phyloP scores from a whole-genome alignment of 35 echinoderm and acorn worm species.

The Ptychodera flava region DNA sequence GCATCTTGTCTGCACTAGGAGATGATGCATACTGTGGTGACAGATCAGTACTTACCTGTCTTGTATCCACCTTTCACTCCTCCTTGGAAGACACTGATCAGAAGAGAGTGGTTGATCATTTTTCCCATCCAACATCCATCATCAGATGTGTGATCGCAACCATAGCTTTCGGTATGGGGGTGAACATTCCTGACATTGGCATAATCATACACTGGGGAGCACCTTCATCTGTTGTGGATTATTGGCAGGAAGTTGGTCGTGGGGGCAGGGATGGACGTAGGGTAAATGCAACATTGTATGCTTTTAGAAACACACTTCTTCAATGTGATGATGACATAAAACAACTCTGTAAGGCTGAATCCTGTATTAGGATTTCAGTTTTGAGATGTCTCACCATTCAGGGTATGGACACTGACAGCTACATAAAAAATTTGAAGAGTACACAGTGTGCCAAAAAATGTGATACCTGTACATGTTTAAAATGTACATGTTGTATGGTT shows the following conservation, averaged over 20 bases:
- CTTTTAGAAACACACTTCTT: too few species aligned
- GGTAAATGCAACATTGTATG: too few species aligned
- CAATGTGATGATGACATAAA: not conserved
- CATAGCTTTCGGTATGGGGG: slow-evolving; percentile 13
- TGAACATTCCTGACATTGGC: not conserved
- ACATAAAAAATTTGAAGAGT: too few species aligned
- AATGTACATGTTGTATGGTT: too few species aligned
- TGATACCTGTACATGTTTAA: too few species aligned
- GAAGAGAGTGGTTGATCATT: too few species aligned
- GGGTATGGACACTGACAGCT: not conserved
- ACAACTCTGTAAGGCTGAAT: not conserved
- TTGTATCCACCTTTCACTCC: too few species aligned
- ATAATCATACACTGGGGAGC: not conserved
- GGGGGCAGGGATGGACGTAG: slow-evolving; percentile 6
- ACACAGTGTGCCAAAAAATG: too few species aligned
- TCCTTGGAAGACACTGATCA: too few species aligned
- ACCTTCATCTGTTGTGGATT: not conserved
- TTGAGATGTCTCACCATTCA: not conserved
- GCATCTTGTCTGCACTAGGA: too few species aligned
- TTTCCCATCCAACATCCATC: not conserved
- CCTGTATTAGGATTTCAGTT: not conserved
- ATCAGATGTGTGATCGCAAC: not conserved
- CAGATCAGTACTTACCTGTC: not conserved
- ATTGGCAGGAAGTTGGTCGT: not conserved
- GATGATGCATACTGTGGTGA: too few species aligned